Percentiles rank a stretch among this genome's conserved stretches.
Conservation (phyloP, 1,140 invertebrate genomes). For the Danaus melanippus region DNA sequence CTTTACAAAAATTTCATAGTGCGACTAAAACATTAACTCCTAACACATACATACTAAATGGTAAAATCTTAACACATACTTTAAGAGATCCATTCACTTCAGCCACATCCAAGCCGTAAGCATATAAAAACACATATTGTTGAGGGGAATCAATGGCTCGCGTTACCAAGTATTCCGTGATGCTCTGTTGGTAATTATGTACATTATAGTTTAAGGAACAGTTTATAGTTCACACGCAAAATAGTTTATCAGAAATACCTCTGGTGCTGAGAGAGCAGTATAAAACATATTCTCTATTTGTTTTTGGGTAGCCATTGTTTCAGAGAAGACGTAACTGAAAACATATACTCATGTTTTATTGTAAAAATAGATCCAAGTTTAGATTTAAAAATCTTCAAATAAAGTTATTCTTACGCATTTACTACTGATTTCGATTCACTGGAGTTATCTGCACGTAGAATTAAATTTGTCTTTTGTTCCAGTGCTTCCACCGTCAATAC, state of each 20-base stretch:
- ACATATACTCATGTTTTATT: not conserved
- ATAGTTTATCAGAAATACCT: conserved; percentile 22
- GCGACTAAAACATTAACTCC: too few species aligned
- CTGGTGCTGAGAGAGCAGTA: conserved; percentile 31
- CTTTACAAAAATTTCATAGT: too few species aligned
- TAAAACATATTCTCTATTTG: conserved; percentile 35
- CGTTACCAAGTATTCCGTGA: conserved; percentile 48
- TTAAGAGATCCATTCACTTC: conserved; percentile 19
- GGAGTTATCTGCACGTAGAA: conserved; percentile 32
- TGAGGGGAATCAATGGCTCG: conserved; percentile 55
- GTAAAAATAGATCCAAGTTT: not conserved
- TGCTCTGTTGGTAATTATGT: conserved; percentile 28
- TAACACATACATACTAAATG: too few species aligned
- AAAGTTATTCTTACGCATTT: conserved; percentile 30
- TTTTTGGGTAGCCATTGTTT: conserved; percentile 28
- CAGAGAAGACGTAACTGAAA: conserved; percentile 46
- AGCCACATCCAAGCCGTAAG: conserved; percentile 46
- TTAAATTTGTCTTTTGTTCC: conserved; percentile 37
- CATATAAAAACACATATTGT: conserved; percentile 43
- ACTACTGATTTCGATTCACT: conserved; percentile 31
- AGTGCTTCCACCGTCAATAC: conserved; percentile 36
- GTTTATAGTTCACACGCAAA: conserved; percentile 4
- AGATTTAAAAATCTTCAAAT: not conserved
- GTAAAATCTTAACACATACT: conserved; percentile 22
- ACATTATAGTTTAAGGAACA: conserved; percentile 3